These are phyloP conservation scores for Pantherophis guttatus DNA, from an alignment of 2,113 vertebrate species.

Conservation along the genomic window DNA sequence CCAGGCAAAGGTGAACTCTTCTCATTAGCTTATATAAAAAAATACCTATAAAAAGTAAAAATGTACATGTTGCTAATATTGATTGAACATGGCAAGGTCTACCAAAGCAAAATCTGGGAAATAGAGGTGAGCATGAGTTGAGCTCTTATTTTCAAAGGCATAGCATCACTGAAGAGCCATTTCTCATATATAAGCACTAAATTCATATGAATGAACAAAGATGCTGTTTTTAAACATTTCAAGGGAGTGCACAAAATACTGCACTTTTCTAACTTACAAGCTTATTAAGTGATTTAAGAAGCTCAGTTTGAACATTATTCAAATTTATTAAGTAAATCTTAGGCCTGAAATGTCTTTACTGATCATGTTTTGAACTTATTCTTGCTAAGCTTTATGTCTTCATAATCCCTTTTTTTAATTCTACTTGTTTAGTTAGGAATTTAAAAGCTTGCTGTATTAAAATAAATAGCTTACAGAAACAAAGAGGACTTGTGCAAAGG, in stretches of 20 bases:
- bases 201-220: constrained; percentile 22
- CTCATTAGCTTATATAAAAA: not conserved
- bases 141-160: constrained; percentile 37
- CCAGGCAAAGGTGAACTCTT: not conserved
- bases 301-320: constrained; percentile 46
- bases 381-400: constrained; percentile 52
- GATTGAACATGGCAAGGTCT: constrained; percentile 23
- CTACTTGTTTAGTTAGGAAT: constrained; percentile 54
- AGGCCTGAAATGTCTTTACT: constrained; percentile 50
- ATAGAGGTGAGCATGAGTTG: constrained; percentile 12
- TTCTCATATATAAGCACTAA: constrained; percentile 25
- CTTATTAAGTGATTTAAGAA: constrained; percentile 51
- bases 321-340: constrained; percentile 51
- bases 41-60: not conserved
- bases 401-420: constrained; percentile 65
- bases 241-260: constrained; percentile 25
- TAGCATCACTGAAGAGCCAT: constrained; percentile 11
- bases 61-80: constrained; percentile 43
- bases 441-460: constrained; percentile 55
- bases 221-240: constrained; percentile 32
- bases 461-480: constrained; percentile 52
- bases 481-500: constrained; percentile 47
- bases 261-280: constrained; percentile 33
- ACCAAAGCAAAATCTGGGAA: constrained; percentile 38
- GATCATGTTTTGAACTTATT: constrained; percentile 58